A percentile compares a stretch with the other conserved stretches of the same genome.
phyloP scores from a whole-genome alignment of 2,888 invertebrate species.

The Agriotes lineatus region DNA sequence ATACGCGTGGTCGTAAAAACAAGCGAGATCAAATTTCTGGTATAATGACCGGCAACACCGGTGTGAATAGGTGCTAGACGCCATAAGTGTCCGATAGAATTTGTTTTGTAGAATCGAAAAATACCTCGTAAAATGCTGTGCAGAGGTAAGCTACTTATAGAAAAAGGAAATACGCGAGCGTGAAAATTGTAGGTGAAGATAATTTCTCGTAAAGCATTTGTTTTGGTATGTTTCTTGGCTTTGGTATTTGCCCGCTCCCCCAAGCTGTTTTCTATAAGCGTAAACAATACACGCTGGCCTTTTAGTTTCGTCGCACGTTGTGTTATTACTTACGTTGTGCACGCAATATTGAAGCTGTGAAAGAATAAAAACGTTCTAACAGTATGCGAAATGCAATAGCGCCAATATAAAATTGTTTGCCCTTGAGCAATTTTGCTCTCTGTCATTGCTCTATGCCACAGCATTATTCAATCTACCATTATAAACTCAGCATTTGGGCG shows the following conservation, averaged over 20 bases:
- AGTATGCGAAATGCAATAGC: not conserved
- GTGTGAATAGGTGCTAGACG: conserved; percentile 52
- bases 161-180: not conserved
- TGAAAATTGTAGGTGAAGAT: not conserved
- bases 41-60: conserved; percentile 46
- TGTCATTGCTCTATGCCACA: not conserved
- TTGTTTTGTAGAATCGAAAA: conserved; percentile 52
- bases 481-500: conserved; percentile 12
- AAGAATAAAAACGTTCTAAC: not conserved
- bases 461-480: not conserved
- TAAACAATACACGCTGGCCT: conserved; percentile 53
- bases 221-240: not conserved
- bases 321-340: not conserved
- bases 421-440: conserved; percentile 34
- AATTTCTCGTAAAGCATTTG: not conserved
- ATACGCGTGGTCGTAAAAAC: conserved; percentile 5
- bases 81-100: conserved; percentile 58
- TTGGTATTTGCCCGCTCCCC: conserved; percentile 50
- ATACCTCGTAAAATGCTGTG: conserved; percentile 53
- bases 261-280: conserved; percentile 57
- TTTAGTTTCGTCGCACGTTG: conserved; percentile 27
- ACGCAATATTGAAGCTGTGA: not conserved
- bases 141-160: conserved; percentile 52
- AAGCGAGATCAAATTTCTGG: conserved; percentile 23
- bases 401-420: conserved; percentile 31